Conservation (phyloP, 2,113 vertebrate species). For the Nyctibius bracteatus region DNA sequence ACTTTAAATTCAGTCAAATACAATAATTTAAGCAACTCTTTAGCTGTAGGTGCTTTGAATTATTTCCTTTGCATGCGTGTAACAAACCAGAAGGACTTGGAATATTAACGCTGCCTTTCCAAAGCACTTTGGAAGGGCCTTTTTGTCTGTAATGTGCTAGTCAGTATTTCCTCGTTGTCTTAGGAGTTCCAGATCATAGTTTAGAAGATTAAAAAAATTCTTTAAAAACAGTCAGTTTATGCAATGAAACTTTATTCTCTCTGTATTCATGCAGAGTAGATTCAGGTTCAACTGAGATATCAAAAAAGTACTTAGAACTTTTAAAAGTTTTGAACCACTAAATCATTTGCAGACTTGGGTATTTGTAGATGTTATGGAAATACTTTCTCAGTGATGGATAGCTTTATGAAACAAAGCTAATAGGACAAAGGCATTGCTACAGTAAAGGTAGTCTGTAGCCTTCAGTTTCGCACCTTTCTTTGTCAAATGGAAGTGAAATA, state of each 20-base stretch:
- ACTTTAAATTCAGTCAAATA: neutral
- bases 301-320: neutral
- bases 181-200: neutral
- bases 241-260: neutral
- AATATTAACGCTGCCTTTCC: neutral
- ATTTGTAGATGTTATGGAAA: neutral
- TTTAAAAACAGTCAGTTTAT: neutral
- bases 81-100: neutral
- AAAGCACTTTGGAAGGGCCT: neutral
- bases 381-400: neutral
- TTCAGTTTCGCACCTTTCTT: neutral
- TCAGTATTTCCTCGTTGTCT: neutral
- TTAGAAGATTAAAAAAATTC: neutral
- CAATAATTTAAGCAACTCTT: neutral
- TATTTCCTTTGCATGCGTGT: accelerated
- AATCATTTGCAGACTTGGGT: neutral
- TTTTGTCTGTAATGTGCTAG: neutral
- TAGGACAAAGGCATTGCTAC: neutral
- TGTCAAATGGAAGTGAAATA: neutral
- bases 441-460: neutral
- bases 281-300: neutral
- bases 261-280: neutral
- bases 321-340: neutral
- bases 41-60: neutral
- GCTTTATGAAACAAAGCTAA: neutral